A percentile compares a stretch with the other conserved stretches of the same genome.
These are phyloP conservation scores for Spinus olivaceus DNA, from an alignment of 2,797 vertebrate species.

Conservation along the genomic window DNA sequence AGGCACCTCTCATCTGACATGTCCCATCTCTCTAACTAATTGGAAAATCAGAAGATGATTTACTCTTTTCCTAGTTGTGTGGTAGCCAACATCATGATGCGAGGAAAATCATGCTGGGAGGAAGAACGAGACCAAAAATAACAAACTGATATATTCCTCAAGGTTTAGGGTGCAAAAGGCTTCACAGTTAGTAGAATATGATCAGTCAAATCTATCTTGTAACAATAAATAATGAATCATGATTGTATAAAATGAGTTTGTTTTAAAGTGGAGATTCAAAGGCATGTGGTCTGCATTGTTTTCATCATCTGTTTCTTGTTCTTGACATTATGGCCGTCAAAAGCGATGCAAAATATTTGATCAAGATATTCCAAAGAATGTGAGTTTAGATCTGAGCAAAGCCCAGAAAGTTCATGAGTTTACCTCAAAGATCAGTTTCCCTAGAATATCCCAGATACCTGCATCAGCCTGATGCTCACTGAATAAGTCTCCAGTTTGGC, in stretches of 20 bases:
- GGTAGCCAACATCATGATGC: slow-evolving; percentile 21
- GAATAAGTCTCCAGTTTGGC: not conserved
- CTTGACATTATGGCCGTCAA: not conserved
- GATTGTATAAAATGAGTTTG: slow-evolving; percentile 45
- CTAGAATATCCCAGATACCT: not conserved
- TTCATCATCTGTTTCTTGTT: slow-evolving; percentile 49
- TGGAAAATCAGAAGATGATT: not conserved
- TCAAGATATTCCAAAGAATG: not conserved
- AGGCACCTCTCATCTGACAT: not conserved
- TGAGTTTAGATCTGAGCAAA: not conserved
- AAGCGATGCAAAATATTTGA: slow-evolving; percentile 7
- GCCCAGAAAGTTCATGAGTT: not conserved
- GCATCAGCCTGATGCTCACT: not conserved
- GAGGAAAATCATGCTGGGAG: not conserved
- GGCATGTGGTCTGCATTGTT: slow-evolving; percentile 14
- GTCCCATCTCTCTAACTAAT: not conserved
- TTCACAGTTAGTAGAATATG: slow-evolving; percentile 37
- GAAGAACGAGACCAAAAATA: slow-evolving; percentile 42
- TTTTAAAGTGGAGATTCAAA: slow-evolving; percentile 26
- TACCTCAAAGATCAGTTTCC: not conserved
- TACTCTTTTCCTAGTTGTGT: not conserved
- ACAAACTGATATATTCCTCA: slow-evolving; percentile 37
- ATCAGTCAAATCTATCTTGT: slow-evolving; percentile 38
- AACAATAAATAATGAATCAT: slow-evolving; percentile 44
- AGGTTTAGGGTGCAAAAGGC: slow-evolving; percentile 55